Evolutionary conservation across 2,797 vertebrate species (phyloP).

Genomic region (Myoxocephalus aenaeus): DNA sequence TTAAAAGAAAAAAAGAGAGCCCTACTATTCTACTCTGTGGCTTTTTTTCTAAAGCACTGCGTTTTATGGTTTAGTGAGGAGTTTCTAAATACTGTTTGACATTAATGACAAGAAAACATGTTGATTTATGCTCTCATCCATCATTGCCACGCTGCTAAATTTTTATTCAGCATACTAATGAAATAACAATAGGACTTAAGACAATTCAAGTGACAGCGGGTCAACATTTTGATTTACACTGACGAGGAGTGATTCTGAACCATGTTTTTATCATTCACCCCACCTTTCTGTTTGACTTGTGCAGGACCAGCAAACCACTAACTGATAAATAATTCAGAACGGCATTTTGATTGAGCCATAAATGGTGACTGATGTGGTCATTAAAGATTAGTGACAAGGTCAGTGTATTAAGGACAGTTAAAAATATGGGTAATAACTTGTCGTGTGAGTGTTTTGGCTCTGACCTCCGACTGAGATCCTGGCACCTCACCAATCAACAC

Average conservation of each 20-base stretch:
- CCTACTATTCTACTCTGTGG: neutral
- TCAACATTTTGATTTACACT: neutral
- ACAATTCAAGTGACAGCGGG: neutral
- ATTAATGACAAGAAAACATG: neutral
- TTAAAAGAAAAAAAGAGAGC: neutral
- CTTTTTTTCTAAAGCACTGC: neutral
- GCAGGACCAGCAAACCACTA: slow-evolving; percentile 29
- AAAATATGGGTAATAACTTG: slow-evolving; percentile 59
- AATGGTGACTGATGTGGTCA: slow-evolving; percentile 65
- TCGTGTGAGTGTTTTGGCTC: slow-evolving; percentile 44
- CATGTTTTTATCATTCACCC: neutral
- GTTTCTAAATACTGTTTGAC: neutral
- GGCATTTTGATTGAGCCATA: slow-evolving; percentile 66
- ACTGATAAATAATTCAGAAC: slow-evolving; percentile 61
- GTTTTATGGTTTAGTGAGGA: neutral
- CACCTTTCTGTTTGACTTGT: slow-evolving; percentile 15
- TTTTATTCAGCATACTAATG: neutral
- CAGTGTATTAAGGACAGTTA: slow-evolving; percentile 58
- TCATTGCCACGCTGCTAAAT: neutral
- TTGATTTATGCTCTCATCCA: neutral
- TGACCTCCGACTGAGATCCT: slow-evolving; percentile 55
- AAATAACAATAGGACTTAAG: neutral
- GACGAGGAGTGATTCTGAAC: neutral
- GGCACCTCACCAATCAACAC: slow-evolving; percentile 34
- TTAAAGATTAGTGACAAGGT: slow-evolving; percentile 62